Evolutionary conservation across 2,888 invertebrate species (phyloP).

Genomic region (Metopia argyrocephala): DNA sequence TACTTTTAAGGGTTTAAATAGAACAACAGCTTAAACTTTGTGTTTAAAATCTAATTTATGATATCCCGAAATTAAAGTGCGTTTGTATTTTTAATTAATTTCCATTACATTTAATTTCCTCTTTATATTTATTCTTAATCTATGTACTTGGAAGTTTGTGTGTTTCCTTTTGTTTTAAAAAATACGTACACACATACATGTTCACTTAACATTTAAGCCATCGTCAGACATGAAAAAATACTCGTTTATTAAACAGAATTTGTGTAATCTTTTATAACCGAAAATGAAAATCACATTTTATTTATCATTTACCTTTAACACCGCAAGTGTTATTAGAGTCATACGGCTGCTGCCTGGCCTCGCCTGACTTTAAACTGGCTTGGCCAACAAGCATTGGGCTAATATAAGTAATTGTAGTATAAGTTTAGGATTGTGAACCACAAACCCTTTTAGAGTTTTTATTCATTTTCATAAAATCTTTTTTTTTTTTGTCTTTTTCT

Average conservation of each 20-base stretch:
- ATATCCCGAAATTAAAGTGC: too few relatives aligned
- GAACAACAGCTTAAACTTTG: not conserved
- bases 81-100: slow-evolving; percentile 45
- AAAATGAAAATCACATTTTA: slow-evolving; percentile 61
- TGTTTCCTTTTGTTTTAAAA: not conserved
- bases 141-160: not conserved
- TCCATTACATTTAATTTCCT: slow-evolving; percentile 56
- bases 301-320: slow-evolving; percentile 62
- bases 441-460: slow-evolving; percentile 62
- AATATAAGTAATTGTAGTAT: slow-evolving; percentile 14
- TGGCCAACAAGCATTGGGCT: slow-evolving; percentile 14
- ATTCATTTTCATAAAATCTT: not conserved
- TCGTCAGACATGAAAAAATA: too few relatives aligned
- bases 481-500: not conserved
- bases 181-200: too few relatives aligned
- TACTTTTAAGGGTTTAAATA: slow-evolving; percentile 6
- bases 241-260: slow-evolving; percentile 46
- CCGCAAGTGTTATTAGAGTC: slow-evolving; percentile 38
- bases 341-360: slow-evolving; percentile 8
- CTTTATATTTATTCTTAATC: not conserved
- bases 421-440: slow-evolving; percentile 50
- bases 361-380: too few relatives aligned
- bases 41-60: too few relatives aligned
- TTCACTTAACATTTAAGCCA: too few relatives aligned
- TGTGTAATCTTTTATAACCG: slow-evolving; percentile 57